Conservation (phyloP, 2,113 vertebrate species). For the Addax nasomaculatus region DNA sequence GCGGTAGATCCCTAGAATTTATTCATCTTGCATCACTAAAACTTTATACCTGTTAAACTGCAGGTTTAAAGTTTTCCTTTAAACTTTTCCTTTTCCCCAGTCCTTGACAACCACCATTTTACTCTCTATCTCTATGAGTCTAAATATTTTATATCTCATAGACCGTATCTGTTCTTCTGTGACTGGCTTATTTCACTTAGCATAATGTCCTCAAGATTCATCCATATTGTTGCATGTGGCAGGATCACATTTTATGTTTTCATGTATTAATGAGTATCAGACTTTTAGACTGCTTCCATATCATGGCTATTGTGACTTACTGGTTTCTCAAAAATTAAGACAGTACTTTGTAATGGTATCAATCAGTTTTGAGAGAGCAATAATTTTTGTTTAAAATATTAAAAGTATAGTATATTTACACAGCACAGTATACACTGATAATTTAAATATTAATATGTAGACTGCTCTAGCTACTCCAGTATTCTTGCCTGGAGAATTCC, state of each 20-base stretch:
- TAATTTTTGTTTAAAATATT: not conserved
- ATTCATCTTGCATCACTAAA: not conserved
- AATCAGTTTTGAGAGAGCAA: not conserved
- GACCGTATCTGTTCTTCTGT: not conserved
- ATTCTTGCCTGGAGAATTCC: not conserved
- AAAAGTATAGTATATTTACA: not conserved
- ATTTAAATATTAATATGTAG: not conserved
- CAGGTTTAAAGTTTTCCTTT: too few species aligned
- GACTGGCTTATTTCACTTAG: not conserved
- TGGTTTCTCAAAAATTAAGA: not conserved
- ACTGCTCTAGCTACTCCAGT: not conserved
- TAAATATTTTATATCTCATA: not conserved
- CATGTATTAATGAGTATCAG: not conserved
- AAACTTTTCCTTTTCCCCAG: not conserved
- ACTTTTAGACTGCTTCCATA: not conserved
- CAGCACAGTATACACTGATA: not conserved
- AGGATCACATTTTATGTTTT: not conserved
- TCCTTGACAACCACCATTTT: not conserved
- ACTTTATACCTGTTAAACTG: not conserved
- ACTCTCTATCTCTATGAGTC: not conserved
- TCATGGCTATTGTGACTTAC: not conserved
- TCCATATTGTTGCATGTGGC: not conserved
- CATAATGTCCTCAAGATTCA: not conserved
- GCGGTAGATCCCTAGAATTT: not conserved
- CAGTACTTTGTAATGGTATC: not conserved